A percentile compares a stretch with the other conserved stretches of the same genome.
phyloP scores from a whole-genome alignment of 2,113 vertebrate species.

The Piprites chloris region DNA sequence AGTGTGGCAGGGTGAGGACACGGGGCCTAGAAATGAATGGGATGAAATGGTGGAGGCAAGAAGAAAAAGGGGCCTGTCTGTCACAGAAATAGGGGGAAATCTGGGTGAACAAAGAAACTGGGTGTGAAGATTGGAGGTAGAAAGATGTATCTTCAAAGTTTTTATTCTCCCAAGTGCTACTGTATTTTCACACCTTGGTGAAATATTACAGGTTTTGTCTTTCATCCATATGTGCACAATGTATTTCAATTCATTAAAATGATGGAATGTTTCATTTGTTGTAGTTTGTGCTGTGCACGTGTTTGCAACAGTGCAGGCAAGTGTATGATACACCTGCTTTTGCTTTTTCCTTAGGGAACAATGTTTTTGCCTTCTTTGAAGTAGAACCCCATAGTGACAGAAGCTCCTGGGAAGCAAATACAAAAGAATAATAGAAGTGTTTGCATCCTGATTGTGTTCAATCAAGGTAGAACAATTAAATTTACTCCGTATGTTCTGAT shows the following conservation, averaged over 20 bases:
- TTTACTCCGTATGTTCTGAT: conserved; percentile 66
- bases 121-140: neutral
- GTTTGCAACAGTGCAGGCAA: conserved; percentile 21
- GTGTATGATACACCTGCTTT: conserved; percentile 54
- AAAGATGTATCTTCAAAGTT: neutral
- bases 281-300: neutral
- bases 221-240: neutral
- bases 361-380: conserved; percentile 31
- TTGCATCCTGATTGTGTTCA: conserved; percentile 42
- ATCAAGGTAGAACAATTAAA: conserved; percentile 67
- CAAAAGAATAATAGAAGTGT: conserved; percentile 53
- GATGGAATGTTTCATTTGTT: neutral
- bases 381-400: conserved; percentile 34
- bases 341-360: conserved; percentile 46
- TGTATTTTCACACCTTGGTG: neutral
- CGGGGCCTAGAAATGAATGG: neutral
- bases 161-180: neutral
- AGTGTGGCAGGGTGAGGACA: neutral
- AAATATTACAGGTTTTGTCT: neutral
- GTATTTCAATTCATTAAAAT: neutral
- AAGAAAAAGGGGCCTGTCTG: neutral
- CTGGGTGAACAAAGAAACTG: neutral
- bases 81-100: neutral
- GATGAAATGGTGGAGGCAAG: neutral
- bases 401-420: conserved; percentile 45